These are phyloP conservation scores for Rhabdomys pumilio DNA, from an alignment of 2,797 vertebrate species.

Conservation along the genomic window DNA sequence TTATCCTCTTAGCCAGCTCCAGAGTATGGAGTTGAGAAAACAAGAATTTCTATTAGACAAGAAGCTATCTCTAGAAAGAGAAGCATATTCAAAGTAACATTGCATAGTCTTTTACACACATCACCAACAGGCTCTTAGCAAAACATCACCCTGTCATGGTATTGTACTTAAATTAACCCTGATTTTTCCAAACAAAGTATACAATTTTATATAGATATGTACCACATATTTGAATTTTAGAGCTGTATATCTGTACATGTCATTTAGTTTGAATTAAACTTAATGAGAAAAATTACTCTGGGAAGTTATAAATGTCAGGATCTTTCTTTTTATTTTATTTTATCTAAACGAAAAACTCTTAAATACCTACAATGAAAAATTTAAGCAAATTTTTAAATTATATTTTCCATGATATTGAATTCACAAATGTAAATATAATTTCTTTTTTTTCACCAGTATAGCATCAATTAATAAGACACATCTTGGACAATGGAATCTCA, in stretches of 20 bases:
- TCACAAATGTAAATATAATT: constrained; percentile 35
- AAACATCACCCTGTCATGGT: not conserved
- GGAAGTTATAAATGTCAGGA: not conserved
- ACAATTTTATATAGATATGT: not conserved
- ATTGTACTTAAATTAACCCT: not conserved
- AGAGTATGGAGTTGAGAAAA: not conserved
- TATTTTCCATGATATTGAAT: constrained; percentile 41
- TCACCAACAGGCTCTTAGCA: not conserved
- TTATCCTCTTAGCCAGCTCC: not conserved
- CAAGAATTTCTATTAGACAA: not conserved
- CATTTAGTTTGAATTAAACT: constrained; percentile 38
- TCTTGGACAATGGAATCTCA: no score
- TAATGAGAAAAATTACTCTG: not conserved
- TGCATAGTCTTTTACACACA: not conserved
- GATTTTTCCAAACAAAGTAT: not conserved
- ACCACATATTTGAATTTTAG: not conserved
- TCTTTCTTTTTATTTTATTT: constrained; percentile 17
- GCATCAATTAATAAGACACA: no score
- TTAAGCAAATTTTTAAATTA: constrained; percentile 30
- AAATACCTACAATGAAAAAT: constrained; percentile 39
- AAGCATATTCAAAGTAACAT: not conserved
- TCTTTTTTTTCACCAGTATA: no score
- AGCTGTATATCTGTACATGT: not conserved
- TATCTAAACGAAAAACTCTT: constrained; percentile 15
- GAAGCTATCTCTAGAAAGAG: not conserved